Conservation (phyloP, 2,797 vertebrate species). For the Benthosema pterotum region DNA sequence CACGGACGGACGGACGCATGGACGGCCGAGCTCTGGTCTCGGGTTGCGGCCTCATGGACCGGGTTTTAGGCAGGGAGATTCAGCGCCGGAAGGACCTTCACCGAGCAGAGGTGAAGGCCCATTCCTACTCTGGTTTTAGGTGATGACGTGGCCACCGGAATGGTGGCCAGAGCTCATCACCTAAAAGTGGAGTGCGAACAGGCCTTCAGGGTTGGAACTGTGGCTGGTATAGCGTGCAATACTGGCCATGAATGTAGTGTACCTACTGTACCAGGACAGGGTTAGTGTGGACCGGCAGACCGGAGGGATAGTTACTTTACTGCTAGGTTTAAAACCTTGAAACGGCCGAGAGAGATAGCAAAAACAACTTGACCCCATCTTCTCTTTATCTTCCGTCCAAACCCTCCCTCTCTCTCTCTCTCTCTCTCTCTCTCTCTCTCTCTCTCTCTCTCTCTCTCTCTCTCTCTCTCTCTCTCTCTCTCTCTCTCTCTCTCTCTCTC, state of each 20-base stretch:
- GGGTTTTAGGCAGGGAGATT: conserved; percentile 25
- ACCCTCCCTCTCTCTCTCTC: conserved; percentile 18
- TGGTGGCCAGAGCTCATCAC: too few relatives aligned
- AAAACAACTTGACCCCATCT: conserved; percentile 46
- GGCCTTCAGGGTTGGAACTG: conserved; percentile 61
- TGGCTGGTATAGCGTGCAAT: conserved; percentile 68
- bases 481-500: not conserved
- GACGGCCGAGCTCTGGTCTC: conserved; percentile 57
- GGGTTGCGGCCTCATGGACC: not conserved
- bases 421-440: not conserved
- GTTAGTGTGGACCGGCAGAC: conserved; percentile 57
- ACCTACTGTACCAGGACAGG: conserved; percentile 44
- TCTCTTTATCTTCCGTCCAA: conserved; percentile 11
- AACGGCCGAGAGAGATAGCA: conserved; percentile 52
- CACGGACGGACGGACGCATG: conserved; percentile 55
- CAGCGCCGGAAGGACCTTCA: conserved; percentile 68
- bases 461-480: not conserved
- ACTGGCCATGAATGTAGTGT: conserved; percentile 78
- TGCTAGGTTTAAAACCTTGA: conserved; percentile 51
- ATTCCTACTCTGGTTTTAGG: too few relatives aligned
- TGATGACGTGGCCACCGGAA: too few relatives aligned
- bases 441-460: not conserved
- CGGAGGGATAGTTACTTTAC: conserved; percentile 39
- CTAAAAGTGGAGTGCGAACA: too few relatives aligned
- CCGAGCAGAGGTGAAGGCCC: conserved; percentile 33